Evolutionary conservation across 2,888 invertebrate genomes (phyloP).

Genomic region (Pyrrhosoma nymphula): DNA sequence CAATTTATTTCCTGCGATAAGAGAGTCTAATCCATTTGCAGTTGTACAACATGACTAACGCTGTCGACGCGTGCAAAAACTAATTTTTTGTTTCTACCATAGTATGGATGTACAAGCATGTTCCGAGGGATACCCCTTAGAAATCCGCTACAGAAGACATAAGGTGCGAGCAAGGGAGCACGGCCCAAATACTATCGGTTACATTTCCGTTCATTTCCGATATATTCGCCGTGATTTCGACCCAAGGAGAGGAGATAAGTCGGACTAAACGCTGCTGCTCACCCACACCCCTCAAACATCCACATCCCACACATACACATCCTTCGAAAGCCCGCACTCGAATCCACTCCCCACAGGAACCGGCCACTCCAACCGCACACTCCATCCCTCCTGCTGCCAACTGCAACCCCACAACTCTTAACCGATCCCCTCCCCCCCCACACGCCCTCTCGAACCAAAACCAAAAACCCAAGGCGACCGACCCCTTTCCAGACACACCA

Average conservation of each 20-base stretch:
- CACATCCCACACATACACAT: background rate
- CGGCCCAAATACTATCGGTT: no score
- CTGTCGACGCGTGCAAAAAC: no score
- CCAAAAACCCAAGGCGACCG: constrained; percentile 32
- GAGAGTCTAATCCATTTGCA: no score
- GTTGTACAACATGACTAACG: no score
- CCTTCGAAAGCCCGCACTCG: background rate
- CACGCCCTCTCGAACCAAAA: background rate
- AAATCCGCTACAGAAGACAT: no score
- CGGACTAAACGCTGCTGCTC: background rate
- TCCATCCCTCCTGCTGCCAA: constrained; percentile 26
- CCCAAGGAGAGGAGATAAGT: background rate
- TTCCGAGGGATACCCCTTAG: no score
- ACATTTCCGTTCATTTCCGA: background rate
- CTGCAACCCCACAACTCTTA: constrained; percentile 2
- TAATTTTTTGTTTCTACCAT: no score
- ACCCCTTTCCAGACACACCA: background rate
- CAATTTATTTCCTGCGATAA: no score
- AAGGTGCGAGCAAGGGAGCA: no score
- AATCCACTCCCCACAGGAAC: constrained; percentile 19
- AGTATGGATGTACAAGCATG: no score
- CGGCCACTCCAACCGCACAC: constrained; percentile 15
- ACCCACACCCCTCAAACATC: background rate
- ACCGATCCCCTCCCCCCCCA: background rate
- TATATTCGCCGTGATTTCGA: background rate